Base-by-base conservation (phyloP, 2,888 invertebrate species). In the Philereme transversata region DNA sequence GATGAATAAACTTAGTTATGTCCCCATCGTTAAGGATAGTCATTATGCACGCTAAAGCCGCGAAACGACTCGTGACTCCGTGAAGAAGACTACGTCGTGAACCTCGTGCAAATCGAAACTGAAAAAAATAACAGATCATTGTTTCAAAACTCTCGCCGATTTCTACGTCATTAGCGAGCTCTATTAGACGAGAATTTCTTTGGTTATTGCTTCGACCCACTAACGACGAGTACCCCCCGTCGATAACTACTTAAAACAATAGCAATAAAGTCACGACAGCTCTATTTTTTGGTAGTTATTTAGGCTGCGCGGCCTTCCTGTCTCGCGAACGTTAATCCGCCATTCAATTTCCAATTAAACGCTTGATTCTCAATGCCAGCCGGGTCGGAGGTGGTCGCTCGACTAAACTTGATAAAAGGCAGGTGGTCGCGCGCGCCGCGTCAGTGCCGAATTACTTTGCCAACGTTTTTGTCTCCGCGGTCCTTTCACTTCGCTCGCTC, bases 341-440 rank as follows among this genome's bases (percentile, higher is more conserved):
- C 88, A 85, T 86, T 87, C 85, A 90, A 87, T 92, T 92, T 90
- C 88, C 90, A 90, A 91, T 92, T 90, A 91, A 88, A 84, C 88
- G 89, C 83, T 86, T 85, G 82, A 86, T 85, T 88, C 84, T 92
- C 91, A 92, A 92, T 92, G 92, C 89, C 92, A 86, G 78, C 75
- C 82, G 80, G 86, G 81, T 86, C 88, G 87, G 85, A 81, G 88
- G 88, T 84, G 87, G 88, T 81, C 83, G 78, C 74, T 77, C 78
- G 74, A 81, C 76, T 75, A 79, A 81, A 88, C 82, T 87, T 89
- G 79, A 91, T 92, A 92, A 89, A 92, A 90, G 90, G 88, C 90
- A 82, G 83, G 85, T 75, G 80, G 83, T 79, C 76, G 86, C 77
- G 84, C 88, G 87, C 88, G 86, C 75, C 82, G 70, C 82, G 83